These are phyloP conservation scores for Saccostrea cuccullata DNA, from an alignment of 1,140 invertebrate genomes.

Conservation along the genomic window DNA sequence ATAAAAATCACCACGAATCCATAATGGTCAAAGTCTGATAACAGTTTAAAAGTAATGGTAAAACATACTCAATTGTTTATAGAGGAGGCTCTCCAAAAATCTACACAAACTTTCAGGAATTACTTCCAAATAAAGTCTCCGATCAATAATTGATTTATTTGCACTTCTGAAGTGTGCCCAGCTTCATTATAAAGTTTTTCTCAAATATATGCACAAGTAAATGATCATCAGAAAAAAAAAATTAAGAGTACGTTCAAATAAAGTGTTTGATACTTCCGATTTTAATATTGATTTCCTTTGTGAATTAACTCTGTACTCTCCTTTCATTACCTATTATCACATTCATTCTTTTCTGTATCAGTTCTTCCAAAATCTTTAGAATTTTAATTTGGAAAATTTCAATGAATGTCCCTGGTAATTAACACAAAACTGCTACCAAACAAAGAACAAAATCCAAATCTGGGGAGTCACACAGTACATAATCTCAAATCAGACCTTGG, in stretches of 20 bases:
- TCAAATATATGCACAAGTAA: background rate
- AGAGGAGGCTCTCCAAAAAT: background rate
- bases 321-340: background rate
- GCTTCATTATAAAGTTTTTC: conserved; percentile 4
- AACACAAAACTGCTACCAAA: background rate
- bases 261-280: conserved; percentile 9
- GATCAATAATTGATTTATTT: conserved; percentile 30
- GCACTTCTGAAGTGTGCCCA: background rate
- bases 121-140: background rate
- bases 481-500: background rate
- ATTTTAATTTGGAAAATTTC: background rate
- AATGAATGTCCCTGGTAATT: background rate
- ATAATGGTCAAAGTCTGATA: conserved; percentile 3
- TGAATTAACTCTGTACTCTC: background rate
- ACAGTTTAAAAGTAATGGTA: background rate
- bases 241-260: background rate
- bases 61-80: background rate
- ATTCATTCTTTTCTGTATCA: background rate
- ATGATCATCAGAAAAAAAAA: background rate
- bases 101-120: conserved; percentile 4
- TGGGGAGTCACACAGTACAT: background rate
- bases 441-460: background rate
- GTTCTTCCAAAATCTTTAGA: conserved; percentile 16
- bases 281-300: background rate
- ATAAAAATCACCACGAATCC: background rate